A percentile compares a stretch with the other conserved stretches of the same genome.
phyloP scores from a whole-genome alignment of 1,140 invertebrate species.

The Theocolax elegans region DNA sequence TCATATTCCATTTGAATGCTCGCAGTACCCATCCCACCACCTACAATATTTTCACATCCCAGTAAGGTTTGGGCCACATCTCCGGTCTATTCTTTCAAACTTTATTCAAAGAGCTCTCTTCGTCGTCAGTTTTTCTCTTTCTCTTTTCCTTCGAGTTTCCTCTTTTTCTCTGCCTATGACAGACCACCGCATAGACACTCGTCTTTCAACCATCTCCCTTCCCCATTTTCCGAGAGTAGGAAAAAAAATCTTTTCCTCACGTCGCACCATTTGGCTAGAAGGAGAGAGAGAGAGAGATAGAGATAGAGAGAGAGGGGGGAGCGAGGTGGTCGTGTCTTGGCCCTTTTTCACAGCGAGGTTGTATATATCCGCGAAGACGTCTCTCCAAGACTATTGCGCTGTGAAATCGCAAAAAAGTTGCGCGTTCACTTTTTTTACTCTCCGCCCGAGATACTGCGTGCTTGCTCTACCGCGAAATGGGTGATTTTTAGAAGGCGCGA shows the following conservation, averaged over 20 bases:
- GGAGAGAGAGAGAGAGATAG: no score
- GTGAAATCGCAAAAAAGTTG: constrained; percentile 10
- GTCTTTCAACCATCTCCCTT: constrained; percentile 1
- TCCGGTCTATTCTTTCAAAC: constrained; percentile 50
- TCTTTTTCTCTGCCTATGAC: background rate
- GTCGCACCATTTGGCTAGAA: no score
- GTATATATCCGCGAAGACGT: background rate
- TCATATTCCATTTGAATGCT: constrained; percentile 60
- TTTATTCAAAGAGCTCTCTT: constrained; percentile 55
- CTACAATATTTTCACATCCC: constrained; percentile 34
- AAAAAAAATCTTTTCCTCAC: background rate
- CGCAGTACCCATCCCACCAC: constrained; percentile 21
- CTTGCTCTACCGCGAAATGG: background rate
- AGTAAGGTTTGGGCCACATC: constrained; percentile 8
- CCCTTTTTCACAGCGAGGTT: background rate
- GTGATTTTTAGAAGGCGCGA: background rate
- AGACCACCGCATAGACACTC: background rate
- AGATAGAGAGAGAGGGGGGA: no score
- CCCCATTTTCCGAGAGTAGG: background rate
- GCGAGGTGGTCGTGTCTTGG: background rate
- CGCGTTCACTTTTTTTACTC: background rate
- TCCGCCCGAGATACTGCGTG: background rate
- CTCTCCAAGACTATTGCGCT: background rate
- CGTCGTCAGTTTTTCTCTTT: background rate
- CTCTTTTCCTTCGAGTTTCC: background rate